A percentile compares a stretch with the other conserved stretches of the same genome.
phyloP scores from a whole-genome alignment of 2,888 invertebrate species.

The Eupelmus urozonus region DNA sequence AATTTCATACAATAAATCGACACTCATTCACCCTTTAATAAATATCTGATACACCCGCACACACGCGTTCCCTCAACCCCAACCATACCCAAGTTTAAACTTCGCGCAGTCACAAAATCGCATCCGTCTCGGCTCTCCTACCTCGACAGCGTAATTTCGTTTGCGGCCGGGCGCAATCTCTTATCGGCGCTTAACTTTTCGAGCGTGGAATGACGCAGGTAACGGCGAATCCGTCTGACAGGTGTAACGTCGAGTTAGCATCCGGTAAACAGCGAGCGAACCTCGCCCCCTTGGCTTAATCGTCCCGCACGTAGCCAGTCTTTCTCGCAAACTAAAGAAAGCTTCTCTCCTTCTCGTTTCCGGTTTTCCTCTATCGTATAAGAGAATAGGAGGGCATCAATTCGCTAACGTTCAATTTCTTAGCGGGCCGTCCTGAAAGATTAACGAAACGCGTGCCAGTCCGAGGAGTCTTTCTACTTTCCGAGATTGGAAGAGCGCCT shows the following conservation, averaged over 20 bases:
- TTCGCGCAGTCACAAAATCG: neutral
- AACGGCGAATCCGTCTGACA: constrained; percentile 68
- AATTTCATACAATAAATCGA: too few species aligned
- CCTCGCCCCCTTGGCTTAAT: constrained; percentile 25
- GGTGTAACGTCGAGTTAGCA: constrained; percentile 69
- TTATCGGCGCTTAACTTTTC: constrained; percentile 67
- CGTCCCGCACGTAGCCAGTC: constrained; percentile 7
- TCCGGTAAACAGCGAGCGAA: constrained; percentile 51
- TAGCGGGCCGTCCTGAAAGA: constrained; percentile 67
- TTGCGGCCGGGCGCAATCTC: constrained; percentile 68
- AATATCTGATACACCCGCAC: too few species aligned
- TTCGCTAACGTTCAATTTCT: constrained; percentile 43
- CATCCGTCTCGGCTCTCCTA: neutral
- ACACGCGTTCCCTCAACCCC: too few species aligned
- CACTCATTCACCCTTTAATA: too few species aligned
- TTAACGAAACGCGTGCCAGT: constrained; percentile 63
- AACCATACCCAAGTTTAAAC: neutral
- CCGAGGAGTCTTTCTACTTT: constrained; percentile 62
- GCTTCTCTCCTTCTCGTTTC: constrained; percentile 14
- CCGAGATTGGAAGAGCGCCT: constrained; percentile 68
- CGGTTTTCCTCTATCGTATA: neutral
- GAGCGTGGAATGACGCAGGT: constrained; percentile 69
- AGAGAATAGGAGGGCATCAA: too few species aligned
- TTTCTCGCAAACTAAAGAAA: constrained; percentile 15
- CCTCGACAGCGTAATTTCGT: constrained; percentile 66